These are phyloP conservation scores for Baryphthengus martii DNA, from an alignment of 2,113 vertebrate genomes.

Conservation along the genomic window DNA sequence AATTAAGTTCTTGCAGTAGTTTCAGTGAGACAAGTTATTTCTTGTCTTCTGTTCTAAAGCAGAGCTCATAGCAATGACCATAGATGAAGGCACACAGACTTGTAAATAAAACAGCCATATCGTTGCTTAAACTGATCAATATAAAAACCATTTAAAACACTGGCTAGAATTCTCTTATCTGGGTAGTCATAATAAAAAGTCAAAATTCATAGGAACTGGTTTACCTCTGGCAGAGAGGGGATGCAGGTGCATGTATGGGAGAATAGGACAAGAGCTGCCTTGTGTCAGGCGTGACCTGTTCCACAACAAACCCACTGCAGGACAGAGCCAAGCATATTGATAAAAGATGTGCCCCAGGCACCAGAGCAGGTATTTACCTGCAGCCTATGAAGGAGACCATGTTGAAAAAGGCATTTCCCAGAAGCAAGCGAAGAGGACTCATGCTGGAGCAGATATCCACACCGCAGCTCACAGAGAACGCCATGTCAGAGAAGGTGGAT, in stretches of 20 bases:
- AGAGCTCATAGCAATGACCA: background rate
- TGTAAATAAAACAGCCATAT: background rate
- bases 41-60: background rate
- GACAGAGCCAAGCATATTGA: background rate
- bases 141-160: background rate
- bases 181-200: background rate
- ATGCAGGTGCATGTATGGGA: background rate
- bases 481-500: background rate
- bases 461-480: too few species aligned
- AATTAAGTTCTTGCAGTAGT: background rate
- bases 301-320: background rate
- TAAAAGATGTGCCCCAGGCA: background rate
- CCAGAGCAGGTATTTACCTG: background rate
- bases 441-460: background rate
- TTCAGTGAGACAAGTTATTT: background rate
- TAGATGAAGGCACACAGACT: background rate
- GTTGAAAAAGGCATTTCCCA: background rate
- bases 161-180: background rate
- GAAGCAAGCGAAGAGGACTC: background rate
- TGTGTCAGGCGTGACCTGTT: background rate
- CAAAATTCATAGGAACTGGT: background rate
- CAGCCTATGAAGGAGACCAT: background rate
- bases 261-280: background rate
- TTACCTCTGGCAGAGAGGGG: accelerated
- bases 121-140: background rate